Percentiles rank a stretch among this genome's conserved stretches.
These are phyloP conservation scores for Oopsacas minuta DNA, from an alignment of 37 sponge, comb jelly and placozoan genomes.

Conservation along the genomic window DNA sequence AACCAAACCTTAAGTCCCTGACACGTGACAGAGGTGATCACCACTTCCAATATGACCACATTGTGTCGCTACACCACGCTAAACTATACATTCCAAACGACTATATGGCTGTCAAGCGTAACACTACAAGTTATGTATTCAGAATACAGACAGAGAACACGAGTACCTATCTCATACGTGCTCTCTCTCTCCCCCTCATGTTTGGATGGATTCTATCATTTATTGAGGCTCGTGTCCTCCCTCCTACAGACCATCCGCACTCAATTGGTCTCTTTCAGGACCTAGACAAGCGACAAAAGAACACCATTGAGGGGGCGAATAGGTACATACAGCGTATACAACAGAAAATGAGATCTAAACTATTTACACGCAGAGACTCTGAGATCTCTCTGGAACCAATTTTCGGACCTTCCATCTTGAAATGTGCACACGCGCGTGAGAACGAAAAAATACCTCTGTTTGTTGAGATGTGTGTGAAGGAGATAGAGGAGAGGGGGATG, in stretches of 20 bases:
- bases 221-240: not conserved
- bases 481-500: constrained; percentile 8
- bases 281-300: not conserved
- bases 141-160: not conserved
- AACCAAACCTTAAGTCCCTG: not conserved
- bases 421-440: not conserved
- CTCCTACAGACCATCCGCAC: not conserved
- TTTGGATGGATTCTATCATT: not conserved
- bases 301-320: not conserved
- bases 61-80: constrained; percentile 17
- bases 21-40: not conserved
- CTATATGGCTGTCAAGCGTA: not conserved
- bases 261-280: not conserved
- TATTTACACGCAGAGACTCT: not conserved
- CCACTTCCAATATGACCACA: not conserved
- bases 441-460: not conserved
- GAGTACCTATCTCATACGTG: not conserved
- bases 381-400: not conserved
- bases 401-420: not conserved
- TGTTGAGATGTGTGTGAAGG: not conserved
- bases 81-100: not conserved
- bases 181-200: not conserved
- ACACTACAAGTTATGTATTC: not conserved
- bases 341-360: not conserved
- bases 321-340: not conserved